A percentile compares a stretch with the other conserved stretches of the same genome.
Evolutionary conservation across 2,888 invertebrate species (phyloP).

Genomic region (Lasioglossum calceatum): DNA sequence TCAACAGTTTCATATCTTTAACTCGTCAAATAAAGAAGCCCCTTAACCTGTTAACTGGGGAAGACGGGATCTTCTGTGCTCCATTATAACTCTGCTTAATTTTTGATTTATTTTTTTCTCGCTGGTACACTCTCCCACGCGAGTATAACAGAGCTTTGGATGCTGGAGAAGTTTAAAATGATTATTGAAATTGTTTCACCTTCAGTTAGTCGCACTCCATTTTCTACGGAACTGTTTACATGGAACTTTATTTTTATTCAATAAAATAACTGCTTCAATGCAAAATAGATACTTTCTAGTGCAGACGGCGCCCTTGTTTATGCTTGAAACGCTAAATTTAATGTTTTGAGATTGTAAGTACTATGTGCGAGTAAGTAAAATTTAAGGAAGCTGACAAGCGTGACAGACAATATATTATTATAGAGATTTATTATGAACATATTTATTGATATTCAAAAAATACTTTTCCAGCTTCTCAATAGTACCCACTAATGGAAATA

Average conservation of each 20-base stretch:
- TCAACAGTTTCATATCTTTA: conserved; percentile 9
- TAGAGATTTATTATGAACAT: background rate
- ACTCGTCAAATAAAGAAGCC: conserved; percentile 13
- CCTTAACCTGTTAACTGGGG: conserved; percentile 4
- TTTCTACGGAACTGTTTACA: too few species aligned
- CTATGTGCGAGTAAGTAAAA: too few species aligned
- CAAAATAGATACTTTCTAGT: too few species aligned
- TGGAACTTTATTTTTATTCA: too few species aligned
- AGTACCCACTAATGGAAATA: background rate
- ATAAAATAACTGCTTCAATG: too few species aligned
- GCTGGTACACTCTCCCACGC: background rate
- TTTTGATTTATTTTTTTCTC: background rate
- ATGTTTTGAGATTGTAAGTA: too few species aligned
- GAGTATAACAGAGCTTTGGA: background rate
- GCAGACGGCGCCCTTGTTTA: too few species aligned
- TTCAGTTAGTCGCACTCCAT: too few species aligned
- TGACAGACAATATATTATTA: background rate
- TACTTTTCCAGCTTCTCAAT: background rate
- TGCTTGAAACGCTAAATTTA: too few species aligned
- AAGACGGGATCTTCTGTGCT: conserved; percentile 10
- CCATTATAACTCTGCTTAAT: background rate
- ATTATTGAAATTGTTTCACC: background rate
- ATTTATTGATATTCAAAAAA: background rate
- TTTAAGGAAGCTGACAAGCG: background rate
- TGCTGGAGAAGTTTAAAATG: background rate